phyloP scores from a whole-genome alignment of 2,797 vertebrate species.

The Arrhamphus sclerolepis region DNA sequence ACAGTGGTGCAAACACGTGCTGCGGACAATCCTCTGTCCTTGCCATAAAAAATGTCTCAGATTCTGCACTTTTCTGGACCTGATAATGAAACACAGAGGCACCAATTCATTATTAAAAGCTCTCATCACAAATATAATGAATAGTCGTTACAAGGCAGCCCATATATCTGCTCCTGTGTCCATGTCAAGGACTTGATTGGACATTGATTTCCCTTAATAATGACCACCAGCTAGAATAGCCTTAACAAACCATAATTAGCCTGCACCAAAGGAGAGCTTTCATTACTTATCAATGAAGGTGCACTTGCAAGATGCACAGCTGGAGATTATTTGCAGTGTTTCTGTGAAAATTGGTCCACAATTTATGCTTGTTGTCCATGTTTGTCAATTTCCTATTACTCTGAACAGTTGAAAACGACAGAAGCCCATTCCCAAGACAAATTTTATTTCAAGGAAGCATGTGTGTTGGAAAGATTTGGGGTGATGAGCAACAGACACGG shows the following conservation, averaged over 20 bases:
- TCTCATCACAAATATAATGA: slow-evolving; percentile 20
- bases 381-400: slow-evolving; percentile 6
- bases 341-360: slow-evolving; percentile 10
- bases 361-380: slow-evolving; percentile 9
- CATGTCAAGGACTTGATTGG: slow-evolving; percentile 67
- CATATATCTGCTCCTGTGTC: slow-evolving; percentile 29
- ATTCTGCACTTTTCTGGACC: slow-evolving; percentile 20
- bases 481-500: not conserved
- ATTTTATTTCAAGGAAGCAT: not conserved
- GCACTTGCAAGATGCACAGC: slow-evolving; percentile 27
- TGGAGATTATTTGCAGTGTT: slow-evolving; percentile 15
- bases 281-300: slow-evolving; percentile 26
- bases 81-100: no score
- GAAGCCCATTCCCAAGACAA: not conserved
- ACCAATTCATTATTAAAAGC: slow-evolving; percentile 13
- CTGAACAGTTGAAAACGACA: not conserved
- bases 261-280: slow-evolving; percentile 24
- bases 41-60: slow-evolving; percentile 23
- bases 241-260: slow-evolving; percentile 33
- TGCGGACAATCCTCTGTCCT: slow-evolving; percentile 44
- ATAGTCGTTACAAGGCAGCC: slow-evolving; percentile 18
- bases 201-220: slow-evolving; percentile 73
- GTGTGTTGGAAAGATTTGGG: not conserved
- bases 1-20: slow-evolving; percentile 29
- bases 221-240: slow-evolving; percentile 38